These are phyloP conservation scores for Buphagus erythrorhynchus DNA, from an alignment of 2,797 vertebrate species.

Conservation along the genomic window DNA sequence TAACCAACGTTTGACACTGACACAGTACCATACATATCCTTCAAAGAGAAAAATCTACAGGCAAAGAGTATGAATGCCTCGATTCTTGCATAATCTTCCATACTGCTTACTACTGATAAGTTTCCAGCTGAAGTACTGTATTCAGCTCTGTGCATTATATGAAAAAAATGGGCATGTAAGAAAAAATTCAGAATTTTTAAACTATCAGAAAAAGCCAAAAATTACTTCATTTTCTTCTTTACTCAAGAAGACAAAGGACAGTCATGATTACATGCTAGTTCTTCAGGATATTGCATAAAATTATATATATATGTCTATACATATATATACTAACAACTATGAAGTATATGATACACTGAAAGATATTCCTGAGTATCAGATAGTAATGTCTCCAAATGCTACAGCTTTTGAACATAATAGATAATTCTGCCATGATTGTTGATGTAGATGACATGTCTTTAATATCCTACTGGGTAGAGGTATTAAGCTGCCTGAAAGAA, in stretches of 20 bases:
- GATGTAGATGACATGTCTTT: not conserved
- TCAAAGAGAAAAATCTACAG: not conserved
- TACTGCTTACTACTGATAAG: not conserved
- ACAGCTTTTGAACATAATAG: not conserved
- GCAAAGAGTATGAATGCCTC: not conserved
- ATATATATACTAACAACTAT: not conserved
- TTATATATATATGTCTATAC: not conserved
- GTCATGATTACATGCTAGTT: not conserved
- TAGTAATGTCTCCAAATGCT: not conserved
- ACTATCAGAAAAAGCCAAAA: not conserved
- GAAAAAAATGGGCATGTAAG: accelerated
- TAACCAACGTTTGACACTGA: not conserved
- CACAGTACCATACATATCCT: not conserved
- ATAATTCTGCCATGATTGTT: not conserved
- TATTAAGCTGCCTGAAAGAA: not conserved
- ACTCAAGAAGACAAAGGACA: not conserved
- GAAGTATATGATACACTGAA: not conserved
- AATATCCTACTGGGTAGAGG: not conserved
- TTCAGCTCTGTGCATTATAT: not conserved
- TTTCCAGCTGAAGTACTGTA: not conserved
- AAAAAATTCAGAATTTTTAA: not conserved
- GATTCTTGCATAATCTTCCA: not conserved
- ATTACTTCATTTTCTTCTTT: not conserved
- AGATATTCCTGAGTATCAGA: not conserved
- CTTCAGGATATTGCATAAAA: not conserved